Percentiles rank a stretch among this genome's conserved stretches.
These are phyloP conservation scores for Timema podura DNA, from an alignment of 2,888 invertebrate species.

Conservation along the genomic window DNA sequence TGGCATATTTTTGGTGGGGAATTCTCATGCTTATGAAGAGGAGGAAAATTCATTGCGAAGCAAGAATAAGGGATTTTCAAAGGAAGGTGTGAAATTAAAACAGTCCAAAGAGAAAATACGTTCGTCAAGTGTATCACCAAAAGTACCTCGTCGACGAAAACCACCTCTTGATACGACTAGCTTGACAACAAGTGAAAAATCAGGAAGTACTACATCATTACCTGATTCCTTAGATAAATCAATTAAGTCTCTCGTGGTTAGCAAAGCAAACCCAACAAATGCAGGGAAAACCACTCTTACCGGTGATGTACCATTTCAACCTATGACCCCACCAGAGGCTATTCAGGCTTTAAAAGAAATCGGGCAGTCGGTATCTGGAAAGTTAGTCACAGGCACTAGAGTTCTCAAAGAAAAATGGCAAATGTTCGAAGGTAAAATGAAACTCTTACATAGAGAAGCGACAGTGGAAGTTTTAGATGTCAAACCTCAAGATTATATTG, in stretches of 20 bases:
- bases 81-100: conserved; percentile 8
- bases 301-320: neutral
- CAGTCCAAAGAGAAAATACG: conserved; percentile 23
- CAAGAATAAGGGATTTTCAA: neutral
- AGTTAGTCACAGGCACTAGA: conserved; percentile 52
- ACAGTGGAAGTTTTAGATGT: conserved; percentile 28
- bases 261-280: neutral
- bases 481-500: conserved; percentile 21
- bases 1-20: conserved; percentile 55
- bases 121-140: conserved; percentile 21
- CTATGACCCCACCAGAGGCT: conserved; percentile 44
- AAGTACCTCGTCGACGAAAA: conserved; percentile 12
- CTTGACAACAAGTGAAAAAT: neutral
- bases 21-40: conserved; percentile 32
- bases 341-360: conserved; percentile 53
- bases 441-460: conserved; percentile 29
- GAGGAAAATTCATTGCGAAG: conserved; percentile 12
- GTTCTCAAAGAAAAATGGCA: conserved; percentile 55
- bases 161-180: neutral
- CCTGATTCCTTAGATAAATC: conserved; percentile 21
- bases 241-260: neutral
- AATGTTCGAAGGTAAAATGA: conserved; percentile 46
- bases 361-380: conserved; percentile 50
- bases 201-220: conserved; percentile 22
- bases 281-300: neutral